phyloP scores from a whole-genome alignment of 2,797 vertebrate genomes.

The Harpagifer antarcticus region DNA sequence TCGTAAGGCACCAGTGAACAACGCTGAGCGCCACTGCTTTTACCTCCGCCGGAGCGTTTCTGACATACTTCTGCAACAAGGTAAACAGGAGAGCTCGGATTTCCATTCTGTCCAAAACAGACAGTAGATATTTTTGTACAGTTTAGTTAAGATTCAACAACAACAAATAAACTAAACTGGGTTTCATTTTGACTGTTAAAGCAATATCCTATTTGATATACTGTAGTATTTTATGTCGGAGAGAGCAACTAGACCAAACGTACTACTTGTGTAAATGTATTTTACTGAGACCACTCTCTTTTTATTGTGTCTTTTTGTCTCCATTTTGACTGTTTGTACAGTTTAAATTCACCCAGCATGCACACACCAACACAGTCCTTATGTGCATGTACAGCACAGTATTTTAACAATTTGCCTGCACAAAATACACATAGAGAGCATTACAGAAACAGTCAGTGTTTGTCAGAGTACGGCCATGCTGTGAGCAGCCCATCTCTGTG shows the following conservation, averaged over 20 bases:
- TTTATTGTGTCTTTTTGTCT: slow-evolving; percentile 3
- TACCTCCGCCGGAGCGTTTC: slow-evolving; percentile 70
- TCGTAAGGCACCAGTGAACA: slow-evolving; percentile 81
- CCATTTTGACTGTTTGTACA: slow-evolving; percentile 5
- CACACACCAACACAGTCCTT: slow-evolving; percentile 6
- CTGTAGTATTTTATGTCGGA: not conserved
- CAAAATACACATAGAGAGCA: slow-evolving; percentile 64
- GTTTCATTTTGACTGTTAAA: slow-evolving; percentile 30
- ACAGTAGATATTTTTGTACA: slow-evolving; percentile 4
- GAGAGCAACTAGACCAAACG: not conserved
- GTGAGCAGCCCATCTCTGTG: slow-evolving; percentile 83
- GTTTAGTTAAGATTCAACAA: not conserved
- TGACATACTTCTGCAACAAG: slow-evolving; percentile 60
- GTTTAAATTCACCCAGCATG: slow-evolving; percentile 18
- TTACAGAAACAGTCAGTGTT: slow-evolving; percentile 79
- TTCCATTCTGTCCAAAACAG: slow-evolving; percentile 19
- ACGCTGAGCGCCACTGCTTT: slow-evolving; percentile 72
- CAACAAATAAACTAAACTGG: not conserved
- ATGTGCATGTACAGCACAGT: slow-evolving; percentile 23
- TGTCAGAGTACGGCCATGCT: slow-evolving; percentile 79
- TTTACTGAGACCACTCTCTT: slow-evolving; percentile 4
- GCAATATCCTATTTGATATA: slow-evolving; percentile 5
- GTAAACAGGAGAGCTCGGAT: slow-evolving; percentile 46
- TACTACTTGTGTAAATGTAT: not conserved
- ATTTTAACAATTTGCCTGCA: slow-evolving; percentile 73